These are phyloP conservation scores for Coreoperca whiteheadi DNA, from an alignment of 2,113 vertebrate species.

Conservation along the genomic window DNA sequence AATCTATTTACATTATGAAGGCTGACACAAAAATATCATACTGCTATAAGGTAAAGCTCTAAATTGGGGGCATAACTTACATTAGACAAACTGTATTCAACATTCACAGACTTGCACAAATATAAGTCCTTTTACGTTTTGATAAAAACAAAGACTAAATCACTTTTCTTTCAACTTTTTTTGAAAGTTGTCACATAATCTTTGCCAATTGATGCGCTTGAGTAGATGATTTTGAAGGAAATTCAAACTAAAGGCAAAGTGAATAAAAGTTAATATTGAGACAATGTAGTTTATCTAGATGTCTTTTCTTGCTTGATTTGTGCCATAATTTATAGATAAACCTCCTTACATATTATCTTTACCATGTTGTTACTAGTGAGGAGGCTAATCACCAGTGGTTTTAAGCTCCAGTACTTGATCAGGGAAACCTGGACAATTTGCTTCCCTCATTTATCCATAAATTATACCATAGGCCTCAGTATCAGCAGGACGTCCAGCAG, in stretches of 20 bases:
- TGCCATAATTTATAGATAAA: background rate
- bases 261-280: background rate
- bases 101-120: background rate
- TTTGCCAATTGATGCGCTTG: background rate
- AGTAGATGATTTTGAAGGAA: background rate
- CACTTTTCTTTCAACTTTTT: background rate
- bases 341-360: background rate
- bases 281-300: background rate
- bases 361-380: background rate
- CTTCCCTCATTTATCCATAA: background rate
- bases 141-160: background rate
- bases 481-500: slow-evolving; percentile 60
- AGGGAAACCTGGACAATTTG: background rate
- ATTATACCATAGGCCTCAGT: slow-evolving; percentile 29
- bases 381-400: background rate
- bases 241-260: background rate
- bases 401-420: background rate
- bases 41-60: background rate
- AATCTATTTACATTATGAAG: background rate
- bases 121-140: background rate
- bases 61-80: background rate
- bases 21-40: background rate
- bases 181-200: background rate
- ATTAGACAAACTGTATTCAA: background rate
- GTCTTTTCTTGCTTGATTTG: background rate